Evolutionary conservation across 2,797 vertebrate genomes (phyloP), one percentile per base, ranked within the genome.

Genomic region (Acrocephalus scirpaceus): DNA sequence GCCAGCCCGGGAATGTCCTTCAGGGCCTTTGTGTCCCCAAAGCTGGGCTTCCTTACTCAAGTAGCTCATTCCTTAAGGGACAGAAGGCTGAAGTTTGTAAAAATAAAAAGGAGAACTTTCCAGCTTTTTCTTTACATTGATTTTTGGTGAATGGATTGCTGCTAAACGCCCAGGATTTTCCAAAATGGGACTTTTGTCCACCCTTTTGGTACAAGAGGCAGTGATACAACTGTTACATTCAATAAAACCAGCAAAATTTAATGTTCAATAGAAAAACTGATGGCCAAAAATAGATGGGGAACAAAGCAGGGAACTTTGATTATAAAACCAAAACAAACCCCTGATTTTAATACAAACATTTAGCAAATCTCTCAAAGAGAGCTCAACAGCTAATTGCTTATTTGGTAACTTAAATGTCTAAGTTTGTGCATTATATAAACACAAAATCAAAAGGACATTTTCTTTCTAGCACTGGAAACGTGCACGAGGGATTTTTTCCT

Each of bases 201-300:
- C 4, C 25, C 21, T 34, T 58, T 36, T 48, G 47, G 10, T 17
- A 30, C 15, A 54, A 65, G 18, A 50, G 2, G 23, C 23, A 87
- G 38, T 0, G 2, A 19, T 5, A 10, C 4, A 50, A 50, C 5
- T 1, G 1, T 29, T 17, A 14, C 0, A 66, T 11, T 16, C 20
- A 26, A 57, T 9, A 32, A 50, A 60, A 84, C 36, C 2, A 19
- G 7, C 2, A 78, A 92, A 81, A 17, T 1, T 9, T 54, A 25
- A 21, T 45, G 20, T 20, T 21, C 42, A 47, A 48, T 8, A 32
- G 17, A 8, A 62, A 72, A 91, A 74, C 10, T 5, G 27, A 13
- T 16, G 10, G 19, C 6, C 32, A 81, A 50, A 85, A 92, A 11
- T 9, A 50, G 10, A 20, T 12, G 38, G 7, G 18, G 13, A 76